Conservation (phyloP, 2,888 invertebrate species). For the Pseudoips prasinana region DNA sequence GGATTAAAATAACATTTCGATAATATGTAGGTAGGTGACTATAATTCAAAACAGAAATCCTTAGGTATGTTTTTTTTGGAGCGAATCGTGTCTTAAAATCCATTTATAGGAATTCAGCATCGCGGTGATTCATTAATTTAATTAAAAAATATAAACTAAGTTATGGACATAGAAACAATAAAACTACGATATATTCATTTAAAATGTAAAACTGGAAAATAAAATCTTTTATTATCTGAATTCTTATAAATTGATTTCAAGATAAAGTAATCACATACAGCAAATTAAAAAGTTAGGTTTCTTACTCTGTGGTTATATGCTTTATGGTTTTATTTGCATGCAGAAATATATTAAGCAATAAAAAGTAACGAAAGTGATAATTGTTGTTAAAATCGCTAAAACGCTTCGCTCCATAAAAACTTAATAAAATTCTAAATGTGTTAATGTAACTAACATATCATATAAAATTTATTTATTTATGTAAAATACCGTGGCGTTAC, state of each 20-base stretch:
- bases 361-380: slow-evolving; percentile 20
- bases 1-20: too few species aligned
- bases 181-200: too few species aligned
- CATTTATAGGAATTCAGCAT: too few species aligned
- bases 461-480: slow-evolving; percentile 41
- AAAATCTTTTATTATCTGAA: slow-evolving; percentile 22
- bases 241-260: slow-evolving; percentile 1
- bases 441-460: slow-evolving; percentile 20
- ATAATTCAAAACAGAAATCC: too few species aligned
- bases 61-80: too few species aligned
- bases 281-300: too few species aligned
- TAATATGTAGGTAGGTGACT: too few species aligned
- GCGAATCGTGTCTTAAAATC: too few species aligned
- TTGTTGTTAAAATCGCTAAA: slow-evolving; percentile 25
- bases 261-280: too few species aligned
- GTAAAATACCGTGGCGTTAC: slow-evolving; percentile 45
- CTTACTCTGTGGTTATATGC: too few species aligned
- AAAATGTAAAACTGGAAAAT: too few species aligned
- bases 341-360: slow-evolving; percentile 17
- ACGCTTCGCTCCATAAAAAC: slow-evolving; percentile 20
- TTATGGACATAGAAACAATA: slow-evolving; percentile 35
- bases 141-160: slow-evolving; percentile 4
- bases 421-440: slow-evolving; percentile 22
- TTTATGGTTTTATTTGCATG: slow-evolving; percentile 20
- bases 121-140: too few species aligned